phyloP scores from a whole-genome alignment of 2,113 vertebrate species.

The Aplodontia rufa region DNA sequence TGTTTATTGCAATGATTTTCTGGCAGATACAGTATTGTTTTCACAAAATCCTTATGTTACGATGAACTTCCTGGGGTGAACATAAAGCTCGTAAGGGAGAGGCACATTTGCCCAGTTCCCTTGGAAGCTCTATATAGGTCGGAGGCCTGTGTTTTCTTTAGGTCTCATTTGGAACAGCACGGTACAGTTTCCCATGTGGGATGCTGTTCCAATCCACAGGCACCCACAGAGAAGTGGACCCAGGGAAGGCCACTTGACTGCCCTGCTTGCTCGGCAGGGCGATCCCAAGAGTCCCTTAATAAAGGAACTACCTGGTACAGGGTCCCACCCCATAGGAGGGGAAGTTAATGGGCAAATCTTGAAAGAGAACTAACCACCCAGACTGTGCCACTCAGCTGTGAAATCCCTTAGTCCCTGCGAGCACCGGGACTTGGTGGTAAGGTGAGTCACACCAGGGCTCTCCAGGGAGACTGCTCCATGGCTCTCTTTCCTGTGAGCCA shows the following conservation, averaged over 20 bases:
- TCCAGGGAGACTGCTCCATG: not conserved
- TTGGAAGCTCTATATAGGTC: not conserved
- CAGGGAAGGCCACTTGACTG: too few species aligned
- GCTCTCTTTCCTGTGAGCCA: not conserved
- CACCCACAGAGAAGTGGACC: not conserved
- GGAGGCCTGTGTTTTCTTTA: not conserved
- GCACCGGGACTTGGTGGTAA: fast-evolving
- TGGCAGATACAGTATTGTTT: not conserved
- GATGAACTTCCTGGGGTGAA: not conserved
- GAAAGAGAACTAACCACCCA: not conserved
- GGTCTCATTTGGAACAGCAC: not conserved
- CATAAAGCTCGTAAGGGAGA: not conserved
- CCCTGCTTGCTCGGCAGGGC: too few species aligned
- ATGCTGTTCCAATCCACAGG: not conserved
- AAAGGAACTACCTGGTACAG: too few species aligned
- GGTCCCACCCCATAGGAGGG: not conserved
- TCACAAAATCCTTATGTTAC: not conserved
- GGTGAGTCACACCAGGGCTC: fast-evolving
- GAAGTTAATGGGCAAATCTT: too few species aligned
- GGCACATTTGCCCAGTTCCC: not conserved
- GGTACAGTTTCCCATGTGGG: not conserved
- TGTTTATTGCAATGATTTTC: not conserved
- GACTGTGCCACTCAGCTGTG: fast-evolving
- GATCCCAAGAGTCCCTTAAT: too few species aligned
- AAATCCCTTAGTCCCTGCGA: not conserved